phyloP scores from a whole-genome alignment of 2,888 invertebrate species.

The Pocota personata region DNA sequence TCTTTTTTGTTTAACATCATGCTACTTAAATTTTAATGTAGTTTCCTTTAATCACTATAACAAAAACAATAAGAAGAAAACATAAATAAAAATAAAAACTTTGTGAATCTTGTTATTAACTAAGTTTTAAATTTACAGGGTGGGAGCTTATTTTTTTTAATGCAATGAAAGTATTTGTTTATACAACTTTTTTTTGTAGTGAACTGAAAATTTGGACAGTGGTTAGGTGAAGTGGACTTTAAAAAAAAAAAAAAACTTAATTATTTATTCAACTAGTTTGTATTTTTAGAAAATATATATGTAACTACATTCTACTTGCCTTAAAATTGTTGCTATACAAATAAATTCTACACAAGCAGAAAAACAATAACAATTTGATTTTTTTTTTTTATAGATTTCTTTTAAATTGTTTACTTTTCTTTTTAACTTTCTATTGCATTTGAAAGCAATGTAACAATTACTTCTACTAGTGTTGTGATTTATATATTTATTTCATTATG shows the following conservation, averaged over 20 bases:
- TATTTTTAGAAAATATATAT: conserved; percentile 50
- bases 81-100: conserved; percentile 7
- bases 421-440: conserved; percentile 60
- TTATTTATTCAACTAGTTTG: conserved; percentile 42
- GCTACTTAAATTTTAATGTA: conserved; percentile 48
- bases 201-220: conserved; percentile 41
- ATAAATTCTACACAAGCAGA: conserved; percentile 81
- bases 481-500: conserved; percentile 22
- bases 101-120: conserved; percentile 10
- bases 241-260: background rate
- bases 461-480: conserved; percentile 56
- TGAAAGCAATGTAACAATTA: conserved; percentile 63
- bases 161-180: conserved; percentile 52
- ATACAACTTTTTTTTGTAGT: conserved; percentile 18
- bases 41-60: conserved; percentile 3
- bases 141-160: conserved; percentile 23
- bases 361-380: conserved; percentile 75
- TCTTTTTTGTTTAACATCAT: conserved; percentile 54
- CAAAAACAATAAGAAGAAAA: conserved; percentile 17
- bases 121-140: conserved; percentile 43
- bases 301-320: conserved; percentile 79
- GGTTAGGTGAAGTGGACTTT: conserved; percentile 44
- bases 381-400: conserved; percentile 42
- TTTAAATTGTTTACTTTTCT: conserved; percentile 14
- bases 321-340: conserved; percentile 78